phyloP scores from a whole-genome alignment of 92 coral and sea anemone species.

The Epizoanthus scotinus region DNA sequence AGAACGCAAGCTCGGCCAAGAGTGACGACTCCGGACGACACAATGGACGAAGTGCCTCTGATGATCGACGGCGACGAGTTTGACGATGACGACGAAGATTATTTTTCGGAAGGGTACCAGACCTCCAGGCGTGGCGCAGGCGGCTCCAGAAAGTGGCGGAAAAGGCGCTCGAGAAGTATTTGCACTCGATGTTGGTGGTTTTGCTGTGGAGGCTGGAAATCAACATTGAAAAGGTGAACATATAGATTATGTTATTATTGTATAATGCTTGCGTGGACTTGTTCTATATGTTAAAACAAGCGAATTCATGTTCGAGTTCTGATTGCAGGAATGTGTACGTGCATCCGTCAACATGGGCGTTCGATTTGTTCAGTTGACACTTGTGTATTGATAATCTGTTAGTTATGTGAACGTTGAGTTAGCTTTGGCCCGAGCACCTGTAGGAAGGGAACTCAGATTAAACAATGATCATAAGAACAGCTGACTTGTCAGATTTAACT shows the following conservation, averaged over 20 bases:
- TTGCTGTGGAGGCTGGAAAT: constrained; percentile 76
- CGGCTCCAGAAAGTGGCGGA: constrained; percentile 62
- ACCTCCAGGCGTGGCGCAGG: constrained; percentile 69
- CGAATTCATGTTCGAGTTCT: not conserved
- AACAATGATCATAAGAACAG: not conserved
- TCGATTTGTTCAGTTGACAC: not conserved
- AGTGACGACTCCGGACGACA: constrained; percentile 38
- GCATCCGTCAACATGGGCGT: not conserved
- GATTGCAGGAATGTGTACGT: not conserved
- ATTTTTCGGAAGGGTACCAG: constrained; percentile 85
- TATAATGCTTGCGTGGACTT: not conserved
- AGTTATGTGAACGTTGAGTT: not conserved
- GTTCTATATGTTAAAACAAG: not conserved
- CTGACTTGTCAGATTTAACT: not conserved
- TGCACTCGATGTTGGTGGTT: constrained; percentile 73
- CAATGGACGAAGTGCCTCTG: constrained; percentile 79
- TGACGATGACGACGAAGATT: constrained; percentile 82
- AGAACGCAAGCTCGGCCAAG: constrained; percentile 34
- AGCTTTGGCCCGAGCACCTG: not conserved
- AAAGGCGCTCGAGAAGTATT: constrained; percentile 61
- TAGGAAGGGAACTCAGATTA: not conserved
- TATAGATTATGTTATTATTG: not conserved
- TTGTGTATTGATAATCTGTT: not conserved
- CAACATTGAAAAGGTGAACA: constrained; percentile 45
- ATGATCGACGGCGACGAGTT: constrained; percentile 73